A percentile compares a stretch with the other conserved stretches of the same genome.
phyloP scores from a whole-genome alignment of 2,113 vertebrate species.

The Capreolus pygargus region DNA sequence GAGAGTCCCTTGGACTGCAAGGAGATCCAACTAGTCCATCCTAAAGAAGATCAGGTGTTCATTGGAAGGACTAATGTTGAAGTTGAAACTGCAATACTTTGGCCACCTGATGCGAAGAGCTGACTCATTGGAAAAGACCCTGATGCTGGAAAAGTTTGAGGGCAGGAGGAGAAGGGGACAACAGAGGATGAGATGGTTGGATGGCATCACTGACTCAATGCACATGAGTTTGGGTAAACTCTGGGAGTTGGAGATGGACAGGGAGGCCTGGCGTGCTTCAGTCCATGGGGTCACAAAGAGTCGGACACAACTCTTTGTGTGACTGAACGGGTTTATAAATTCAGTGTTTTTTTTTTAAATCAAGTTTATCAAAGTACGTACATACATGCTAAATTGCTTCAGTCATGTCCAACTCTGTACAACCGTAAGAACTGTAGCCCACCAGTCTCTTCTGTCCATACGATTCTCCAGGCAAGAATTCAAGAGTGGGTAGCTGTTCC shows the following conservation, averaged over 20 bases:
- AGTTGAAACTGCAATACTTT: background rate
- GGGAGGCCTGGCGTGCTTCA: background rate
- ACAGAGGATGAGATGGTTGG: background rate
- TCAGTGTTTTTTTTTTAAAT: background rate
- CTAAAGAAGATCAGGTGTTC: background rate
- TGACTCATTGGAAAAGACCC: background rate
- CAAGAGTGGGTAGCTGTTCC: background rate
- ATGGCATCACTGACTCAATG: background rate
- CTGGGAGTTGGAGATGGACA: background rate
- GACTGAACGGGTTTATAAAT: background rate
- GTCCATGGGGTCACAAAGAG: rapidly evolving
- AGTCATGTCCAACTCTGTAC: background rate
- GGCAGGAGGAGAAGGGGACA: background rate
- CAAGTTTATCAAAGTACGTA: background rate
- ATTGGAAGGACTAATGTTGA: background rate
- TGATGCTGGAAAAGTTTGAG: background rate
- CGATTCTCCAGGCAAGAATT: background rate
- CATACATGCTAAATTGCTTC: background rate
- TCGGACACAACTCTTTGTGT: rapidly evolving
- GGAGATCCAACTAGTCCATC: background rate
- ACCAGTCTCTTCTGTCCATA: background rate
- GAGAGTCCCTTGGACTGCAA: background rate
- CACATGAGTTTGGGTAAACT: background rate
- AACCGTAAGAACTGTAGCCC: background rate
- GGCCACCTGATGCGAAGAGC: background rate